Base-by-base conservation (phyloP, 2,888 invertebrate species). In the Dasysyrphus tricinctus region DNA sequence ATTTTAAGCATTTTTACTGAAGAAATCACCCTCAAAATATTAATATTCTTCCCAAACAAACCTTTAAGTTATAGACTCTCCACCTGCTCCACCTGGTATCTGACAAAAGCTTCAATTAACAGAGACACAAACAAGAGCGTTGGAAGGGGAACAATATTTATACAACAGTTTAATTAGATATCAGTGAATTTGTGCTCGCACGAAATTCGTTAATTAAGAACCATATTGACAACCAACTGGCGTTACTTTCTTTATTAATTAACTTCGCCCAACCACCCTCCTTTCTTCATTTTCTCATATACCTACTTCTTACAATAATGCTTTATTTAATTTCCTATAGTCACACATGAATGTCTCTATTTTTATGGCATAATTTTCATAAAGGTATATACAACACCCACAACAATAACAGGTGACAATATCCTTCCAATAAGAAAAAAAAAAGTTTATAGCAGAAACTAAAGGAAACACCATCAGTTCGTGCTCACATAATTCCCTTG, bases 181-280 rank as follows among this genome's bases (percentile, higher is more conserved):
- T 65, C 44, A 59, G 57, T 80, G 69, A 63, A 70, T 74, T 54
- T 70, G n/a, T 32, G 47, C 54, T 54, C 44, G 59, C 80, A 80
- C 80, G 76, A 49, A 76, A 80, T 59, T 67, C 32, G 29, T 72
- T 76, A 84, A 76, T 73, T 73, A 84, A 65, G 75, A 76, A 80
- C 75, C 79, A 70, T 75, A 75, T 79, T 79, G 79, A 79, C 70
- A 83, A 70, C 54, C 70, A 59, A 14, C 70, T 39, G 16, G 11
- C 14, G 51, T 61, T 29, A 39, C n/a, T 16, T 19, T 32, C 70
- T 42, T 65, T 49, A 56, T 75, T 32, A 74, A 69, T 49, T 14
- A 77, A 32, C 34, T 37, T 32, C n/a, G n/a, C n/a, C n/a, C n/a
- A n/a, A n/a, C n/a, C n/a, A n/a, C n/a, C 11, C n/a, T 32, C 12